Base-by-base conservation (phyloP, 2,113 vertebrate species). In the Anseranas semipalmata region DNA sequence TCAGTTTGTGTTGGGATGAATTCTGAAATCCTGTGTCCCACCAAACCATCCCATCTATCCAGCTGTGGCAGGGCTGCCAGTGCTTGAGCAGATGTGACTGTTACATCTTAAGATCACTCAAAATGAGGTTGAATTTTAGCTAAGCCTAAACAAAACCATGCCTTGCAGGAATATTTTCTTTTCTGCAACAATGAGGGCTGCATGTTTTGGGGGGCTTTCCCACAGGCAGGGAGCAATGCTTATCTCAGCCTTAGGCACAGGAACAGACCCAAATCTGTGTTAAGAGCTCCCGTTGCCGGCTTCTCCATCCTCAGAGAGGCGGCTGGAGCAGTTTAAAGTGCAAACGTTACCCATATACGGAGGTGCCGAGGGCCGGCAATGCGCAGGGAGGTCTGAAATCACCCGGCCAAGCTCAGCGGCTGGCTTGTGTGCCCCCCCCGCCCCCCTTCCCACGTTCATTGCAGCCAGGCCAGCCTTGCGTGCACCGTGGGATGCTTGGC, bases 101-200 rank as follows among this genome's bases (percentile, higher is more conserved):
- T 6, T 30, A 3, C 4, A 21, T 63, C 71, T 35, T 11, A 6
- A 46, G 30, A 15, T 24, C 12, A 0, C 65, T 37, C 21, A 0
- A 1, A 19, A 4, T 0, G 0, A 10, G 30, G 24, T 1, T 35
- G 55, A 5, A 1, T 4, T 12, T 8, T 50, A 77, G 35, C 45
- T 22, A 33, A 33, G 3, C 25, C 24, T 6, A 0, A 4, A 4
- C 4, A 1, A 1, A 45, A 0, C 43, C 10, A 0, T 0, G 0
- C 41, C 15, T 18, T 3, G 62, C 62, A 19, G 85, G 10, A 11
- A 1, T 0, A 43, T 22, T 46, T 90, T 41, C 1, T 15, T 33
- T 35, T 3, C 80, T 0, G 3, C 30, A 3, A 2, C 25, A 4
- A 0, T 0, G 3, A 0, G 24, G 15, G 2, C 15, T 8, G 9